These are phyloP conservation scores for Cichlasoma orientale DNA, from an alignment of 2,797 vertebrate genomes.

Conservation along the genomic window DNA sequence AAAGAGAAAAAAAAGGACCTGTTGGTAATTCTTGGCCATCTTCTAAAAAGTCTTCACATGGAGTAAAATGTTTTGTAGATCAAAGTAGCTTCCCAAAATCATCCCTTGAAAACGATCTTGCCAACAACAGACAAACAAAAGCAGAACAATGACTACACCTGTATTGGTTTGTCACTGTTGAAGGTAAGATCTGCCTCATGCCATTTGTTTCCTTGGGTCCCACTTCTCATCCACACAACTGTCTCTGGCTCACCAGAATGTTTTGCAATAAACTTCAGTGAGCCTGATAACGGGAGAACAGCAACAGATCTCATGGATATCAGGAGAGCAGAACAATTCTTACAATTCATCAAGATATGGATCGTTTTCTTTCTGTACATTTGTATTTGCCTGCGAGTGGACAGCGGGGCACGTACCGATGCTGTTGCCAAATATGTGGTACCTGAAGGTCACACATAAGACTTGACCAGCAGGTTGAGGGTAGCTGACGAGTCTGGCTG, in stretches of 20 bases:
- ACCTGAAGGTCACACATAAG: constrained; percentile 81
- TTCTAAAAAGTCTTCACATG: too few species aligned
- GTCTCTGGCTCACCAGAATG: constrained; percentile 59
- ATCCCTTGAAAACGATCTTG: not conserved
- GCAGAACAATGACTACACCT: constrained; percentile 60
- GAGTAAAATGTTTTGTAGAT: not conserved
- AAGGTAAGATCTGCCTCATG: constrained; percentile 80
- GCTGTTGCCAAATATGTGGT: constrained; percentile 80
- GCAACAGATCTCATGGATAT: not conserved
- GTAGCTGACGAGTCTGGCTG: constrained; percentile 75
- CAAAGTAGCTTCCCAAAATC: not conserved
- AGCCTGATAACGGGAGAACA: constrained; percentile 59
- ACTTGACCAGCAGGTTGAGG: constrained; percentile 56
- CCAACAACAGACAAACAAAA: not conserved
- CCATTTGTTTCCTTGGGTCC: constrained; percentile 84
- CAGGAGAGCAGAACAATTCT: not conserved
- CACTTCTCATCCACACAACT: constrained; percentile 77
- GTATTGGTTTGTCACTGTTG: constrained; percentile 67
- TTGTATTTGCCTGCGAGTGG: not conserved
- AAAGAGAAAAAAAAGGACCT: too few species aligned
- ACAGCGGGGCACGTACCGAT: constrained; percentile 69
- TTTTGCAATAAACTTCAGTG: constrained; percentile 76
- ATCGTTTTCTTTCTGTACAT: not conserved
- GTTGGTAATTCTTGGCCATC: too few species aligned
- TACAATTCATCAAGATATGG: not conserved